phyloP scores from a whole-genome alignment of 2,888 invertebrate species.

The Schizaphis graminum region DNA sequence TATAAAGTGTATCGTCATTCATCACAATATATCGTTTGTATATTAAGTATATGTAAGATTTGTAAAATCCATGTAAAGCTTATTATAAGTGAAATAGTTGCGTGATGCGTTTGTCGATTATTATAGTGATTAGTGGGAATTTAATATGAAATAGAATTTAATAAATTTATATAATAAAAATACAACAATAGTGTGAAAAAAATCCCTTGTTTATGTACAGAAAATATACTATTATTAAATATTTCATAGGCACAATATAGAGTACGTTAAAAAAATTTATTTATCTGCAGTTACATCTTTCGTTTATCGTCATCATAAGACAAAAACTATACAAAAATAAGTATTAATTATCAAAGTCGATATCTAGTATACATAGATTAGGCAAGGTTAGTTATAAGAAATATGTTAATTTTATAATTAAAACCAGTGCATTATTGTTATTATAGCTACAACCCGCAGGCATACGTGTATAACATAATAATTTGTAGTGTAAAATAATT shows the following conservation, averaged over 20 bases:
- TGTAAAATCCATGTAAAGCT: no score
- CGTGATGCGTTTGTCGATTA: not conserved
- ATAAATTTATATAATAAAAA: not conserved
- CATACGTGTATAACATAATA: not conserved
- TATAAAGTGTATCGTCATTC: not conserved
- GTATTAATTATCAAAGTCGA: not conserved
- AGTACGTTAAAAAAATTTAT: not conserved
- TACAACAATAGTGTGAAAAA: not conserved
- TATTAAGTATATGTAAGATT: not conserved
- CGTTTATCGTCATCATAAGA: not conserved
- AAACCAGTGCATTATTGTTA: not conserved
- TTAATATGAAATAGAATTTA: not conserved
- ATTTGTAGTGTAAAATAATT: no score
- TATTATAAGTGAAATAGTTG: no score
- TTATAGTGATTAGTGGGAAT: not conserved
- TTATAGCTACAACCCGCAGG: not conserved
- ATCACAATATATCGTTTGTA: not conserved
- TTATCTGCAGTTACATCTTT: not conserved
- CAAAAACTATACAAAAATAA: not conserved
- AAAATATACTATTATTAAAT: not conserved
- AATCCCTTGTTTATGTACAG: not conserved
- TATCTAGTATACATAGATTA: not conserved
- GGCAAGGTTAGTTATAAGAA: no score
- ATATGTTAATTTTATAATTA: not conserved
- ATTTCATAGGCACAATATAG: not conserved